Conservation (phyloP, 2,113 vertebrate genomes). For the Anguilla rostrata region DNA sequence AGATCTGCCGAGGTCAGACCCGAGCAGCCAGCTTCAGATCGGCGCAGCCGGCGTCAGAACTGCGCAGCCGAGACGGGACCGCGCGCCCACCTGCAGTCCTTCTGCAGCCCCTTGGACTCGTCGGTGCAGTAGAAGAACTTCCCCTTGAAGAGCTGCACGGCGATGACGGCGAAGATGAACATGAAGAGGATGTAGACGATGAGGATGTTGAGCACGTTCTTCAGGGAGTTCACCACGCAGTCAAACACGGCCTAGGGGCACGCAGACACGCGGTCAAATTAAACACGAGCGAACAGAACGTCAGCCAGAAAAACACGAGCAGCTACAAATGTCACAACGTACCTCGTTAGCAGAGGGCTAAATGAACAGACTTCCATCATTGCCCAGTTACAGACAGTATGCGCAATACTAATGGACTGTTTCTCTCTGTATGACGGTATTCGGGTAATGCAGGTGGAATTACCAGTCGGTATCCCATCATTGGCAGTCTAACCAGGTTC, state of each 20-base stretch:
- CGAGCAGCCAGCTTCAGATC: no score
- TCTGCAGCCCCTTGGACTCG: conserved; percentile 90
- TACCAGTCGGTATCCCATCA: neutral
- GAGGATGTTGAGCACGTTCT: conserved; percentile 96
- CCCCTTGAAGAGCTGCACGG: conserved; percentile 97
- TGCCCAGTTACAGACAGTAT: no score
- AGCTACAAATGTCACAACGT: neutral
- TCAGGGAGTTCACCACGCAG: conserved; percentile 96
- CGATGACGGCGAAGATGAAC: conserved; percentile 98
- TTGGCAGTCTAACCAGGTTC: neutral
- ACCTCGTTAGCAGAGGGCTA: neutral
- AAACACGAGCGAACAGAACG: neutral
- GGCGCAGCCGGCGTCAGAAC: neutral
- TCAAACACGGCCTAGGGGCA: conserved; percentile 89
- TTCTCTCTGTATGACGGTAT: no score
- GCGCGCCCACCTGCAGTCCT: conserved; percentile 87
- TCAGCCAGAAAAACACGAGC: neutral
- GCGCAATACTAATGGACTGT: no score
- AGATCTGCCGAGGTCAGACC: neutral
- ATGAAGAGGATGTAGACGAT: conserved; percentile 98
- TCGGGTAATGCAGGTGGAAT: no score
- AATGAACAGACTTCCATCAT: no score
- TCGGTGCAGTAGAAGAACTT: conserved; percentile 98
- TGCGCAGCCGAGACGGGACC: neutral
- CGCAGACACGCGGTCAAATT: neutral